These are phyloP conservation scores for Mythimna albipuncta DNA, from an alignment of 2,888 invertebrate genomes.

Conservation along the genomic window DNA sequence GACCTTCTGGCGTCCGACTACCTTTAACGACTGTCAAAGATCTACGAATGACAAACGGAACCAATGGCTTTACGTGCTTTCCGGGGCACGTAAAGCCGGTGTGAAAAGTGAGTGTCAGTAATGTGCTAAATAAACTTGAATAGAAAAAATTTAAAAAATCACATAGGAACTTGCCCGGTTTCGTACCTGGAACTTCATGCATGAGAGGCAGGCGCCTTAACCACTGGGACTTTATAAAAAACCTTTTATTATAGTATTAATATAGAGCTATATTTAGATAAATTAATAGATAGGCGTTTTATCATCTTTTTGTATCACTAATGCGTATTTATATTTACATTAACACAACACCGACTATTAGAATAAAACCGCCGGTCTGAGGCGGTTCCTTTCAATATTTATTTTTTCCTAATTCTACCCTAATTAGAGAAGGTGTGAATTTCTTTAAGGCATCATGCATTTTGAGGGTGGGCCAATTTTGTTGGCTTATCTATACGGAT, in stretches of 20 bases:
- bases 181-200: too few relatives aligned
- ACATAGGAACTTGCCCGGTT: too few relatives aligned
- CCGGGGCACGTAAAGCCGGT: too few relatives aligned
- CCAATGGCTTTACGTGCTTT: too few relatives aligned
- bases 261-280: constrained; percentile 39
- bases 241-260: constrained; percentile 5
- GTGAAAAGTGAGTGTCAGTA: too few relatives aligned
- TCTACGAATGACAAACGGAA: too few relatives aligned
- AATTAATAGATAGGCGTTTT: constrained; percentile 70
- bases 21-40: too few relatives aligned
- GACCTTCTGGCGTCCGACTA: too few relatives aligned
- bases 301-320: constrained; percentile 75
- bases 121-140: too few relatives aligned
- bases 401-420: constrained; percentile 85
- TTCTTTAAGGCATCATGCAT: constrained; percentile 82
- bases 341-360: constrained; percentile 69
- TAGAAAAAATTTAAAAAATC: too few relatives aligned
- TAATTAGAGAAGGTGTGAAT: constrained; percentile 90
- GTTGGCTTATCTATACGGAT: constrained; percentile 78
- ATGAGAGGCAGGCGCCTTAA: too few relatives aligned
- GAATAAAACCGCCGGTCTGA: constrained; percentile 65
- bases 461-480: constrained; percentile 84
- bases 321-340: constrained; percentile 82
- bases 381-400: constrained; percentile 80
- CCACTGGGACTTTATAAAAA: too few relatives aligned